phyloP scores from a whole-genome alignment of 2,888 invertebrate species.

The Pollenia angustigena region DNA sequence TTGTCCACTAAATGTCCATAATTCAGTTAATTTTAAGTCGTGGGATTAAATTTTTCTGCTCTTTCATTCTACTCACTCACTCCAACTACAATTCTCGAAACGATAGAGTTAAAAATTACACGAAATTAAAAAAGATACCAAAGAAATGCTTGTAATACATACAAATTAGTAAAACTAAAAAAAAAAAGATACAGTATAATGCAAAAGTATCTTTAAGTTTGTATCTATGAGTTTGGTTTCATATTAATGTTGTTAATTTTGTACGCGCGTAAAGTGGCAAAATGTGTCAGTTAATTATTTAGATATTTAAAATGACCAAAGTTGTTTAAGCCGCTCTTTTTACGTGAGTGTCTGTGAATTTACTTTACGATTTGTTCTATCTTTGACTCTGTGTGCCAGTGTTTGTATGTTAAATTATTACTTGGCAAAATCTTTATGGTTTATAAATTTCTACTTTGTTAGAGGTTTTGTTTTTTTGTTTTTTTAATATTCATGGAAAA shows the following conservation, averaged over 20 bases:
- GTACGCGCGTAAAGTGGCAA: slow-evolving; percentile 68
- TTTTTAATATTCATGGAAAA: slow-evolving; percentile 25
- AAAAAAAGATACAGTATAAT: not conserved
- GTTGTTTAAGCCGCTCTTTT: slow-evolving; percentile 56
- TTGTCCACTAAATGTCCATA: slow-evolving; percentile 67
- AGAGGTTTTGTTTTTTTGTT: slow-evolving; percentile 22
- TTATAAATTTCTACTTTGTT: slow-evolving; percentile 53
- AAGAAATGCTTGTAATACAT: slow-evolving; percentile 44
- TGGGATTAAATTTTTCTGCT: slow-evolving; percentile 63
- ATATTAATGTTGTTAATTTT: slow-evolving; percentile 65
- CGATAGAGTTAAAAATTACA: slow-evolving; percentile 38
- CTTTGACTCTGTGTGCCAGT: not conserved
- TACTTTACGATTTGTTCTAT: slow-evolving; percentile 19
- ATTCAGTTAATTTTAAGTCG: slow-evolving; percentile 69
- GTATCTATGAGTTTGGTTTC: slow-evolving; percentile 22
- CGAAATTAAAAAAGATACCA: slow-evolving; percentile 13
- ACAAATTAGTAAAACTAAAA: slow-evolving; percentile 24
- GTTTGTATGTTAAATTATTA: slow-evolving; percentile 44
- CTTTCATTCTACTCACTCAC: not conserved
- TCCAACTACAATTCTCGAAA: not conserved
- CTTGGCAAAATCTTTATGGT: slow-evolving; percentile 48
- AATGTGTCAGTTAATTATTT: slow-evolving; percentile 71
- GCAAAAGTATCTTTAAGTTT: not conserved
- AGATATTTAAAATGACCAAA: slow-evolving; percentile 66
- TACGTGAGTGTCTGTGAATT: slow-evolving; percentile 1